phyloP scores from a whole-genome alignment of 2,113 vertebrate species.

The Oxyura jamaicensis region DNA sequence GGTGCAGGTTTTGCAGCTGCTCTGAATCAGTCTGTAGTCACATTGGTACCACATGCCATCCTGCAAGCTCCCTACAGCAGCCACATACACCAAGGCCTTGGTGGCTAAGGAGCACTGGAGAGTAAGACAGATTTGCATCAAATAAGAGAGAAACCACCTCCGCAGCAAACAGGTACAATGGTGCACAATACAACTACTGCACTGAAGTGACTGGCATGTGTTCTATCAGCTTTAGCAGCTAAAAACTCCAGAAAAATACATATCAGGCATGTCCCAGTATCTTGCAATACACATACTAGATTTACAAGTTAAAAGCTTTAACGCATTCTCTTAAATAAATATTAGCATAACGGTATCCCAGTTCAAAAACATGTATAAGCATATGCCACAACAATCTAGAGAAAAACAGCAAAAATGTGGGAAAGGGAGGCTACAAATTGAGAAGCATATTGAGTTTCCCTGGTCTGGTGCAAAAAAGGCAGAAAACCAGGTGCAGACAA shows the following conservation, averaged over 20 bases:
- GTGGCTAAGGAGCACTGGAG: accelerated
- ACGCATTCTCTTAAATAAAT: background rate
- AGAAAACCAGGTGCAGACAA: background rate
- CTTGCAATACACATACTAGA: background rate
- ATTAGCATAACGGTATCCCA: background rate
- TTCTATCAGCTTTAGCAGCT: background rate
- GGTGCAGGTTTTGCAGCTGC: background rate
- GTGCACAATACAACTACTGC: background rate
- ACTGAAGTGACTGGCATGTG: background rate
- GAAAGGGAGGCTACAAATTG: background rate
- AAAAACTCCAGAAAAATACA: background rate
- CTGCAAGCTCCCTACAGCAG: background rate
- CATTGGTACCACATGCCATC: accelerated
- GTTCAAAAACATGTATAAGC: background rate
- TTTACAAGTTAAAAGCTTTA: background rate
- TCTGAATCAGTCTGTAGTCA: background rate
- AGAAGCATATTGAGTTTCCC: background rate
- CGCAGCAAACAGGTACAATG: no score
- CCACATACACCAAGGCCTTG: background rate
- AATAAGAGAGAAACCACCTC: background rate
- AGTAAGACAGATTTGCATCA: background rate
- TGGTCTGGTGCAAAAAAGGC: background rate
- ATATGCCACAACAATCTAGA: accelerated
- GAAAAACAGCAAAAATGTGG: background rate
- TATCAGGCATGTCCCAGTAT: background rate